Base-by-base conservation (phyloP, 2,113 vertebrate species). In the Lycaon pictus region DNA sequence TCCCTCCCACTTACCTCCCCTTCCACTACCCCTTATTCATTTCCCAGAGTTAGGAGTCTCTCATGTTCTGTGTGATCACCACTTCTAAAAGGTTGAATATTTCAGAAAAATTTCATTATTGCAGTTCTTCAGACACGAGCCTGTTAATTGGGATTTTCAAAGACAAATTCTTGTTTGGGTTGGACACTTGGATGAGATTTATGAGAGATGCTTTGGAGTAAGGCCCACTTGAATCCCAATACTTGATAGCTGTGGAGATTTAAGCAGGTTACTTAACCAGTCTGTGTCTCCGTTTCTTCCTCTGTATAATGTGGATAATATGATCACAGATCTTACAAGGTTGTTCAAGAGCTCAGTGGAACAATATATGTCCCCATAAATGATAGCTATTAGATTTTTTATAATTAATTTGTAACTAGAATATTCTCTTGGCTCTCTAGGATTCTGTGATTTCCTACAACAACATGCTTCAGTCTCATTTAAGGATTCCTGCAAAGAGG, bases 121-220 rank as follows among this genome's bases (percentile, higher is more conserved):
- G 11, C 23, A 71, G 13, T 16, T 56, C 29, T 93, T 96, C 8
- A 82, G 12, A 51, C 1, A 81, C 7, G 43, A 93, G 16, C 7
- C 27, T n/a, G 10, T 83, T 43, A 80, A n/a, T 20, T 93, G 63
- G n/a, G 11, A 76, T 71, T 85, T 74, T 95, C 37, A 89, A 51
- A 56, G 86, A 71, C 19, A 91, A 15, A 91, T 88, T 94, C 51
- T 94, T 65, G 56, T 93, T 22, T 90, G 82, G 48, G 32, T 63
- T 79, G 9, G 55, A 96, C 51, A 58, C 13, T 25, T 51, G 55
- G 77, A 22, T 17, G 62, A 71, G 48, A 71, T 95, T 55, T 92
- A 71, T 89, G 53, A 69, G 71, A 71, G 79, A 32, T 32, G 25
- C 27, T 97, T 97, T 92, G 72, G 58, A 82, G 56, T 91, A 88